phyloP scores from a whole-genome alignment of 2,113 vertebrate genomes.

The Glareola pratincola region DNA sequence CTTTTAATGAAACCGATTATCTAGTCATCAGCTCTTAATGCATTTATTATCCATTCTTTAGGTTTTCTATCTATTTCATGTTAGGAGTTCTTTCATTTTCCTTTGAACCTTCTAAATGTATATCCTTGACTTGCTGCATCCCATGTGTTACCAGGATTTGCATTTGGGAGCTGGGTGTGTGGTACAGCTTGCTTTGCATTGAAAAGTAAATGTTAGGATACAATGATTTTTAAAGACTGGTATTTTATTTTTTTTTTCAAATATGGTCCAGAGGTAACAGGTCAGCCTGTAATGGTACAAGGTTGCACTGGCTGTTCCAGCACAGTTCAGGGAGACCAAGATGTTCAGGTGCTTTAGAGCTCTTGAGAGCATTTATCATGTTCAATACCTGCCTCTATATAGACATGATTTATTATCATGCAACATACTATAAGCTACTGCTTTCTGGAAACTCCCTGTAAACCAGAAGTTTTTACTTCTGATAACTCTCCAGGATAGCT shows the following conservation, averaged over 20 bases:
- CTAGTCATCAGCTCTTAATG: background rate
- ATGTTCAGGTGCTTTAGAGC: background rate
- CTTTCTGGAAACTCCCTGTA: background rate
- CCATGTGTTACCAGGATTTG: background rate
- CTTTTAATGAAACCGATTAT: constrained; percentile 29
- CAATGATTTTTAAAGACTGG: background rate
- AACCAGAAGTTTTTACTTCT: background rate
- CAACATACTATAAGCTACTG: background rate
- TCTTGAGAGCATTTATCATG: background rate
- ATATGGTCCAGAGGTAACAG: background rate
- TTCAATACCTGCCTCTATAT: background rate
- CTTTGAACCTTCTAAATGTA: background rate
- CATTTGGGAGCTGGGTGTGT: background rate
- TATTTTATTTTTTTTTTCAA: background rate
- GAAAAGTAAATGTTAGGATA: background rate
- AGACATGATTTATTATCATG: background rate
- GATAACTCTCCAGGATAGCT: background rate
- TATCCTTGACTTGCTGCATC: background rate
- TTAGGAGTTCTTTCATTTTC: background rate
- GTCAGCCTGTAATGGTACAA: background rate
- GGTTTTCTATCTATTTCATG: background rate
- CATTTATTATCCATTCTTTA: background rate
- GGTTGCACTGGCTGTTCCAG: background rate
- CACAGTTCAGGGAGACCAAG: background rate
- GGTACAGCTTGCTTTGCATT: background rate